A percentile compares a stretch with the other conserved stretches of the same genome.
Evolutionary conservation across 2,888 invertebrate species (phyloP).

Genomic region (Clistopyga incitator): DNA sequence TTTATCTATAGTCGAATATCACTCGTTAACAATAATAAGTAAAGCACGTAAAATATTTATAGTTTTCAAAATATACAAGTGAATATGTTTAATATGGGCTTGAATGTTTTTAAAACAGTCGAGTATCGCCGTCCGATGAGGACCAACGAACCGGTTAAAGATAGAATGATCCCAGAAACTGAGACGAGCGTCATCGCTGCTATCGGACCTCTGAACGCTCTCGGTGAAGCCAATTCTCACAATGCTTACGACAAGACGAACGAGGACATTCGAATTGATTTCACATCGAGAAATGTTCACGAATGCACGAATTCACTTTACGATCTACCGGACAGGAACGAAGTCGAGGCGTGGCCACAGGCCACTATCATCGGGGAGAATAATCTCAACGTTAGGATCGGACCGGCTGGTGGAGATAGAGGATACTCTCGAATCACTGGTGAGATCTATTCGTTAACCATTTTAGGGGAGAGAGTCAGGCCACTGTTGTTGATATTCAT

Average conservation of each 20-base stretch:
- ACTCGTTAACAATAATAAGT: too few relatives aligned
- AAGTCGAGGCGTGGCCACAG: conserved; percentile 89
- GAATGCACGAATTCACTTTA: conserved; percentile 89
- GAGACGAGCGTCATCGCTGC: conserved; percentile 94
- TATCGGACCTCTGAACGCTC: conserved; percentile 92
- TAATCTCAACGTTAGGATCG: conserved; percentile 91
- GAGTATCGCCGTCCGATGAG: conserved; percentile 92
- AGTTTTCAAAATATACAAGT: too few relatives aligned
- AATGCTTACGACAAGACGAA: conserved; percentile 89
- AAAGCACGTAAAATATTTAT: too few relatives aligned
- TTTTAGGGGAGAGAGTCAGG: background rate
- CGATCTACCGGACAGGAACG: conserved; percentile 86
- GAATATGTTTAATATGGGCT: background rate
- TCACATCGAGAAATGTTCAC: conserved; percentile 89
- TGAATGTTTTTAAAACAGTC: conserved; percentile 82
- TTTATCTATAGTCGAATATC: too few relatives aligned
- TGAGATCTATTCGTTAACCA: conserved; percentile 69
- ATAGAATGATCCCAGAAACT: conserved; percentile 89
- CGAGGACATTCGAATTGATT: conserved; percentile 92
- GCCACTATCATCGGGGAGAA: conserved; percentile 87
- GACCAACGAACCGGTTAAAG: conserved; percentile 90
- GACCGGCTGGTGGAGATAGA: conserved; percentile 92
- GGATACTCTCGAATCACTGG: conserved; percentile 94
- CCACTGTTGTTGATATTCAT: too few relatives aligned
- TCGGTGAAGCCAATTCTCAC: conserved; percentile 94